Evolutionary conservation across 2,797 vertebrate genomes (phyloP).

Genomic region (Tragelaphus eurycerus): DNA sequence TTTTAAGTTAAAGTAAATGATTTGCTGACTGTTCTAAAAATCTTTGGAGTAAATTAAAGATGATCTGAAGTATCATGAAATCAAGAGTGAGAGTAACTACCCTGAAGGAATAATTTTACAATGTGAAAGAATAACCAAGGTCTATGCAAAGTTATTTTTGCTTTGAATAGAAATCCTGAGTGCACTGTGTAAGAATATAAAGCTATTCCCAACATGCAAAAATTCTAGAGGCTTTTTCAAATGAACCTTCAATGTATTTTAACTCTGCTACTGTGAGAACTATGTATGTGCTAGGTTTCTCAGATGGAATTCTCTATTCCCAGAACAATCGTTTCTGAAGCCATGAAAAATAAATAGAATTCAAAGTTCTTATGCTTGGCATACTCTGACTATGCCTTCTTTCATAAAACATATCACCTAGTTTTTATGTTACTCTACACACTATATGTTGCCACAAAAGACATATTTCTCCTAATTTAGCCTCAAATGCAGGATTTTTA

Average conservation of each 20-base stretch:
- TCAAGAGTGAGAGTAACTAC: not conserved
- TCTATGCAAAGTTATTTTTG: slow-evolving; percentile 54
- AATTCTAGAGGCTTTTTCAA: slow-evolving; percentile 65
- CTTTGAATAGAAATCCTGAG: slow-evolving; percentile 49
- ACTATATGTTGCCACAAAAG: slow-evolving; percentile 12
- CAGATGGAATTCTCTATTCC: slow-evolving; percentile 61
- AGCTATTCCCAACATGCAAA: slow-evolving; percentile 58
- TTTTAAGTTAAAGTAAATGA: slow-evolving; percentile 32
- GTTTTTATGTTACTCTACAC: slow-evolving; percentile 12
- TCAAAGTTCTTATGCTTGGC: slow-evolving; percentile 59
- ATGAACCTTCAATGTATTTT: slow-evolving; percentile 62
- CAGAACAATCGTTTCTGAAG: slow-evolving; percentile 71
- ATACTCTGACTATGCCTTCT: not conserved
- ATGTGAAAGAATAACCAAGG: slow-evolving; percentile 33
- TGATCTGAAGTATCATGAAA: slow-evolving; percentile 21
- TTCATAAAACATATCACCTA: slow-evolving; percentile 34
- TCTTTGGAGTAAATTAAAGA: slow-evolving; percentile 44
- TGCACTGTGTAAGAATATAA: slow-evolving; percentile 46
- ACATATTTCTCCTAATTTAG: slow-evolving; percentile 4
- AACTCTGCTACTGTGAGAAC: slow-evolving; percentile 57
- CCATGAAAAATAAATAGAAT: slow-evolving; percentile 60
- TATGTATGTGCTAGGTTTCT: slow-evolving; percentile 55
- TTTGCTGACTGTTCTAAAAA: slow-evolving; percentile 18
- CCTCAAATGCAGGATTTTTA: not conserved
- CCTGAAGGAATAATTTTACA: slow-evolving; percentile 39